Base-by-base conservation (phyloP, 1,140 invertebrate species). In the Metopolophium dirhodum region DNA sequence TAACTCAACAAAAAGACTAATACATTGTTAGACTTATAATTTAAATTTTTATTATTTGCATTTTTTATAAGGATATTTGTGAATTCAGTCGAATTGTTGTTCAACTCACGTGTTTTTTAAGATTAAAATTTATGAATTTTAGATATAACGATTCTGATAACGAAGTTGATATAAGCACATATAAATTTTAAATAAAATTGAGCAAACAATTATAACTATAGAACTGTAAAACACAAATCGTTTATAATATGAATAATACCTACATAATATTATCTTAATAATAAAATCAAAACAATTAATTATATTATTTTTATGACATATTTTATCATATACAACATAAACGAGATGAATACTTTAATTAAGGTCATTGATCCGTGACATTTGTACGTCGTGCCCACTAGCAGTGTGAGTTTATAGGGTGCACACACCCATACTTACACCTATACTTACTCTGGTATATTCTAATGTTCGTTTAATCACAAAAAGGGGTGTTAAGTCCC, bases 351-450 rank as follows among this genome's bases (percentile, higher is more conserved):
- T 87, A n/a, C 47, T n/a, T 49, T 49, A 49, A 51, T 87, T 2
- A 47, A 26, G 86, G 86, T 51, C 86, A 47, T 30, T 87, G 86
- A 87, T 87, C 86, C 86, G 47, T n/a, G 7, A n/a, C 30, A 87
- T 87, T 87, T 45, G 11, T 47, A 47, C 20, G 26, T 45, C 8
- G 35, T 83, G 45, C 18, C 11, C 18, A 51, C 47, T 18, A 49
- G 30, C 14, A 87, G 86, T 22, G 30, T 8, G 45, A 51, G 86
- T 51, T 51, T 87, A 87, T 87, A 7, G 30, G 47, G 86, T 45
- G 49, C n/a, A 45, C 37, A 86, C 45, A 49, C 47, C 6, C 47
- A 26, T 47, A 86, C 3, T 41, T 41, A 41, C 37, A 37, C 37
- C 37, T 37, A 37, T 37, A 37, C 26, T 49, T n/a, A 47, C 14